phyloP scores from a whole-genome alignment of 2,888 invertebrate species.

The Cheilosia pagana region DNA sequence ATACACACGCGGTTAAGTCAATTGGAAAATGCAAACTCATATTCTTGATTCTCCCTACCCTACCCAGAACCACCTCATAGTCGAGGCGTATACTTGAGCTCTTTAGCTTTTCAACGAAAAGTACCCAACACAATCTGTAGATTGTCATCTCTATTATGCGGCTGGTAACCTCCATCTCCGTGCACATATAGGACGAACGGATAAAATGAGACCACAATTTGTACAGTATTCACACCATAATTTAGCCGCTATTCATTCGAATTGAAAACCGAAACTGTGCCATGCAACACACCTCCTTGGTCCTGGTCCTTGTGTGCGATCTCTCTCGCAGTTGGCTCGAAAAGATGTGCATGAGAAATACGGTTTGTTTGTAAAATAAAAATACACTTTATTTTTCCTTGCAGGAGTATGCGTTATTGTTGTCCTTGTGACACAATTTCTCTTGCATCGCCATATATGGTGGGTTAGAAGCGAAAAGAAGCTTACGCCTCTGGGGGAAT shows the following conservation, averaged over 20 bases:
- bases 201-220: conserved; percentile 73
- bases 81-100: not conserved
- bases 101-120: conserved; percentile 8
- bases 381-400: too few species aligned
- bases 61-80: conserved; percentile 13
- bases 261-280: conserved; percentile 75
- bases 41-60: conserved; percentile 47
- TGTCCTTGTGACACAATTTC: conserved; percentile 73
- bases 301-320: not conserved
- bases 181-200: conserved; percentile 54
- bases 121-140: conserved; percentile 66
- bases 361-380: conserved; percentile 29
- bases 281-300: conserved; percentile 30
- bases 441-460: conserved; percentile 33
- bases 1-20: conserved; percentile 28
- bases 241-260: conserved; percentile 74
- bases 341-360: conserved; percentile 54
- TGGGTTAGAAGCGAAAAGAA: conserved; percentile 32
- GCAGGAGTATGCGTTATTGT: conserved; percentile 64
- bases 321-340: not conserved
- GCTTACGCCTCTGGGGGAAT: conserved; percentile 60
- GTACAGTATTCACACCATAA: conserved; percentile 72
- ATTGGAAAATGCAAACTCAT: conserved; percentile 60
- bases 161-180: conserved; percentile 61
- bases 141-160: conserved; percentile 74